Evolutionary conservation across 2,113 vertebrate species (phyloP), one percentile per base, ranked within the genome.

Genomic region (Cyprinodon variegatus): DNA sequence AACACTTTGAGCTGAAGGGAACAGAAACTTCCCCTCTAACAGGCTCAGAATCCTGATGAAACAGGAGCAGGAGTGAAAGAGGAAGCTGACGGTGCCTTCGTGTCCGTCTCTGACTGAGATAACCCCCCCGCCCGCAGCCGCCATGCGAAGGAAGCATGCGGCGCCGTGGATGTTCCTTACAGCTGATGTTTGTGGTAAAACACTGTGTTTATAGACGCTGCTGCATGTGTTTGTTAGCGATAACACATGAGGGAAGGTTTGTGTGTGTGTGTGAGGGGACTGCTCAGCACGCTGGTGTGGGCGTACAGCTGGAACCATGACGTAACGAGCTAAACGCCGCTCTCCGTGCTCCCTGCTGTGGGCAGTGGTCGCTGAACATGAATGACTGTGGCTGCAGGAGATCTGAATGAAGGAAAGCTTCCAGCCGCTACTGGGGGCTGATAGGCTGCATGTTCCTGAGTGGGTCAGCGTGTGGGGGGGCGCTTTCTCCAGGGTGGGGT

Each of bases 221-320:
- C 60, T 59, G 20, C 36, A 43, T 61, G 72, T 45, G 50, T 83
- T 71, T 76, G 61, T 65, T 65, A 61, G 46, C 68, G 72, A 45
- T 63, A 36, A 59, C 46, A 69, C 36, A 22, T 14, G 46, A 59
- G 71, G 17, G 74, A 53, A 8, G 50, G 0, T 29, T 29, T 46
- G 65, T 29, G 76, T 46, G 69, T 62, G 43, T 62, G 43, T 57
- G 60, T 72, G 74, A 80, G 83, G 72, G 84, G 81, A 74, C 60
- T 68, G 77, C 67, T 70, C n/a, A 80, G 57, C 65, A 70, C 76
- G 85, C 78, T 78, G 78, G 73, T 67, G 80, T 86, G 72, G 78
- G 87, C 60, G 76, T 72, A 77, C 84, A 89, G 87, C 83, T 88
- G 89, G 79, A 63, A 64, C 50, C 6, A 68, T 93, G 84, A 91